phyloP scores from a whole-genome alignment of 2,113 vertebrate species.

The Grammomys dolichurus region DNA sequence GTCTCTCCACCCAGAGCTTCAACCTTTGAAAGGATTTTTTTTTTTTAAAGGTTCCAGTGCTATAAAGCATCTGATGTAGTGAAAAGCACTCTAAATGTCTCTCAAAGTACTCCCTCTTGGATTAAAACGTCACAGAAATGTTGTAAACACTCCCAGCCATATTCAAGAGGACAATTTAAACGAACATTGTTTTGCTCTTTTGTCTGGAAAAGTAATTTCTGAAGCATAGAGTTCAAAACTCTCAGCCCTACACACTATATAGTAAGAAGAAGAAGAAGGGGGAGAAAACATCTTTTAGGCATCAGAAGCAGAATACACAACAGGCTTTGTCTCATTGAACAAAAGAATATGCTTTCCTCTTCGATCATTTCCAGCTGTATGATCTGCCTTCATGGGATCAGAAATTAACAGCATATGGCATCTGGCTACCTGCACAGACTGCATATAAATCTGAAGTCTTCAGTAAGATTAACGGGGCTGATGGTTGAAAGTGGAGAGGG shows the following conservation, averaged over 20 bases:
- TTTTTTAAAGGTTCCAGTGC: slow-evolving; percentile 66
- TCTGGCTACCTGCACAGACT: slow-evolving; percentile 84
- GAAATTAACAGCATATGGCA: slow-evolving; percentile 83
- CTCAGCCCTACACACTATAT: slow-evolving; percentile 75
- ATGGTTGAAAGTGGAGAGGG: slow-evolving; percentile 55
- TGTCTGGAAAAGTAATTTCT: slow-evolving; percentile 85
- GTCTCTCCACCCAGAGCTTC: slow-evolving; percentile 58
- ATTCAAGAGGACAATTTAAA: slow-evolving; percentile 77
- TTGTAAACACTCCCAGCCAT: slow-evolving; percentile 74
- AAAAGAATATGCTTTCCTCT: slow-evolving; percentile 84
- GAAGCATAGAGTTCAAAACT: slow-evolving; percentile 78
- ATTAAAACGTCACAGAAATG: slow-evolving; percentile 77
- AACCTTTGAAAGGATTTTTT: slow-evolving; percentile 74
- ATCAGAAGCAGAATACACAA: slow-evolving; percentile 81
- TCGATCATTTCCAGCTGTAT: slow-evolving; percentile 87
- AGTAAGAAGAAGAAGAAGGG: slow-evolving; percentile 46
- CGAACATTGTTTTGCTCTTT: slow-evolving; percentile 75
- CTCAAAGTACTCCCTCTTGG: slow-evolving; percentile 71
- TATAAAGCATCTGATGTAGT: slow-evolving; percentile 66
- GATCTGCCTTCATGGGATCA: slow-evolving; percentile 75
- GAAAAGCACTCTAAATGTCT: slow-evolving; percentile 80
- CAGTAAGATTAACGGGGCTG: slow-evolving; percentile 66
- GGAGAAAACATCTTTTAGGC: slow-evolving; percentile 76
- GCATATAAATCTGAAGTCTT: slow-evolving; percentile 66
- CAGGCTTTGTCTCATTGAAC: slow-evolving; percentile 87